Evolutionary conservation across 2,888 invertebrate genomes (phyloP).

Genomic region (Allophyes oxyacanthae): DNA sequence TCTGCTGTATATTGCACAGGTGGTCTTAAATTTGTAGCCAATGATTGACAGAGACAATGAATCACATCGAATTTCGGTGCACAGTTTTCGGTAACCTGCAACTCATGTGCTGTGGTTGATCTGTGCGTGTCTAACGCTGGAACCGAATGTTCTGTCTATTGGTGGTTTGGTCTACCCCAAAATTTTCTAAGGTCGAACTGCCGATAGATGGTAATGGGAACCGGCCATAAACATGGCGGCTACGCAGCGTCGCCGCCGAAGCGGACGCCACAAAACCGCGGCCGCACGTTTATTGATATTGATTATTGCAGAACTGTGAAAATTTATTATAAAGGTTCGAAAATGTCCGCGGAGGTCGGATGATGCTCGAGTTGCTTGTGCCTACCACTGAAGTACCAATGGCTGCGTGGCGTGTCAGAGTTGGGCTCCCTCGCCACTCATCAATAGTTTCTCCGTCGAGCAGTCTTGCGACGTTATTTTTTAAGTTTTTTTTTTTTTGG

Average conservation of each 20-base stretch:
- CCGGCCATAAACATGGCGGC: constrained; percentile 46
- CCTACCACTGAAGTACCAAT: constrained; percentile 31
- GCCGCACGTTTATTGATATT: constrained; percentile 82
- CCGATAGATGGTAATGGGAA: too few relatives aligned
- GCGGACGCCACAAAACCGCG: constrained; percentile 86
- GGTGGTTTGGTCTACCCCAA: too few relatives aligned
- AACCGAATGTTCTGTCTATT: too few relatives aligned
- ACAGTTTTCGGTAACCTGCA: constrained; percentile 30
- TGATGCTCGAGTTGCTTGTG: constrained; percentile 68
- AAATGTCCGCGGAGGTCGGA: constrained; percentile 84
- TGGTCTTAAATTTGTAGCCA: constrained; percentile 24
- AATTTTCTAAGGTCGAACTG: too few relatives aligned
- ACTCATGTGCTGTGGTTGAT: constrained; percentile 37
- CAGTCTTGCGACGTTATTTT: constrained; percentile 71
- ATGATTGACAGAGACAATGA: constrained; percentile 4
- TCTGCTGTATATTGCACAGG: constrained; percentile 11
- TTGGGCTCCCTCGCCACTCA: constrained; percentile 57
- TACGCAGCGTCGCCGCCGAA: constrained; percentile 72
- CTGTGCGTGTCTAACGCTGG: constrained; percentile 43
- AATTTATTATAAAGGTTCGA: constrained; percentile 83
- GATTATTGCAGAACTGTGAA: constrained; percentile 84
- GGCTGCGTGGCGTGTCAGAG: constrained; percentile 41
- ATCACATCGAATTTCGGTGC: constrained; percentile 19
- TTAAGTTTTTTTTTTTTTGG: constrained; percentile 49
- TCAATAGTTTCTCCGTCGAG: constrained; percentile 69